Evolutionary conservation across 2,888 invertebrate species (phyloP).

Genomic region (Podotricha telesiphe): DNA sequence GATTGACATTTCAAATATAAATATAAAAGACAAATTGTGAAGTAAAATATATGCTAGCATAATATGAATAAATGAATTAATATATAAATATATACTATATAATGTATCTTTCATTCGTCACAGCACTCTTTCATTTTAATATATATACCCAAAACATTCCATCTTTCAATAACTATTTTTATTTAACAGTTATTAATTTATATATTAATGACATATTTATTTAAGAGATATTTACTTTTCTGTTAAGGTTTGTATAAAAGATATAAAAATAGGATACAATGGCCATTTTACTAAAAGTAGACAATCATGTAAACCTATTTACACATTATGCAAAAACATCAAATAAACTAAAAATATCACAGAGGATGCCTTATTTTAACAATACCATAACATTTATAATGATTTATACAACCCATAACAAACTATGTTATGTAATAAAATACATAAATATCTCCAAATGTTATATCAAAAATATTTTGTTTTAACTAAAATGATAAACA

Average conservation of each 20-base stretch:
- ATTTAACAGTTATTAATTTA: conserved; percentile 25
- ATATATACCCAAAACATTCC: background rate
- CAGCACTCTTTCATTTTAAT: background rate
- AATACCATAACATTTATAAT: conserved; percentile 6
- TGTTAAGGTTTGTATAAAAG: conserved; percentile 27
- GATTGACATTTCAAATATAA: background rate
- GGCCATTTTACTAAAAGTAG: background rate
- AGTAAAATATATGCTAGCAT: conserved; percentile 24
- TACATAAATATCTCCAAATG: conserved; percentile 34
- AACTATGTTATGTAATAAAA: conserved; percentile 6
- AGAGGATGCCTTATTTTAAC: conserved; percentile 11
- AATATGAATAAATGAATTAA: conserved; percentile 28
- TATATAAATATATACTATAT: conserved; percentile 31
- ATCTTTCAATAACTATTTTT: conserved; percentile 2
- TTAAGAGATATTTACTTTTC: conserved; percentile 29
- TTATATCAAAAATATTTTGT: conserved; percentile 10
- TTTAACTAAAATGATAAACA: conserved; percentile 28
- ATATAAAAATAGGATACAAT: background rate
- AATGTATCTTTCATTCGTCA: conserved; percentile 17
- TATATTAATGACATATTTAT: conserved; percentile 13
- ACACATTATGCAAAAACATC: background rate
- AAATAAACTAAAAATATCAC: background rate
- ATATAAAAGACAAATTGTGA: conserved; percentile 15
- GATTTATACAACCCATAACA: conserved; percentile 32
- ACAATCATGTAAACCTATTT: conserved; percentile 3